Base-by-base conservation (phyloP, 23 tunicate genomes). In the Ascidia mentula region DNA sequence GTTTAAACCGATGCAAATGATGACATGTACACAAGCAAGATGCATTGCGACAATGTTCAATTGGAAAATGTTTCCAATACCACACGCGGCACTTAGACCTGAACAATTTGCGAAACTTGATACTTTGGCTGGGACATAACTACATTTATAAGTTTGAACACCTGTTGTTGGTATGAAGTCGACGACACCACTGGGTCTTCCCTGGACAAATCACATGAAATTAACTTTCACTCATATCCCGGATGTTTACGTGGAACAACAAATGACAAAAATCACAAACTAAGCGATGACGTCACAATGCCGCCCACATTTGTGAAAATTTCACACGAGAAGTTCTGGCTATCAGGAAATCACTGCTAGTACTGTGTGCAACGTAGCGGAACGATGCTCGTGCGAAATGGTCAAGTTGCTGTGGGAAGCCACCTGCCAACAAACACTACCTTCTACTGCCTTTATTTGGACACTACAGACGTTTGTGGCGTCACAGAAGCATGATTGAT, bases 371-470 rank as follows among this genome's bases (percentile, higher is more conserved):
- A 53, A 26, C 24, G 65, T 3, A 53, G 65, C 65, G 13, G 22
- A 53, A 5, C 65, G 65, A 53, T 6, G 7, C 12, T 26, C 65
- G 65, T 53, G 65, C 24, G 65, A 53, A 53, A 53, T 53, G 65
- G 65, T 53, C 65, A 53, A 53, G 65, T 53, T 53, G 65, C 12
- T 53, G 65, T 53, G 65, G 65, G 65, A 53, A 53, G 24, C 22
- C 65, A 53, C 28, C 65, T 53, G 65, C 65, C 1, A 53, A 53
- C 65, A 53, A 53, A 20, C 65, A 53, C 65, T 28, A 53, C 13
- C 12, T 53, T 53, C 65, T 53, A 53, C 65, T 5, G 1, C 65
- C 65, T 5, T 53, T 53, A 28, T 53, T 53, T 3, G 28, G 12
- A 5, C 65, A 26, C 65, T 9, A 6, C 24, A 28, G 4, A 26